Percentiles rank a stretch among this genome's conserved stretches.
Conservation (phyloP, 1,140 invertebrate genomes). For the Pseudomyrmex gracilis region DNA sequence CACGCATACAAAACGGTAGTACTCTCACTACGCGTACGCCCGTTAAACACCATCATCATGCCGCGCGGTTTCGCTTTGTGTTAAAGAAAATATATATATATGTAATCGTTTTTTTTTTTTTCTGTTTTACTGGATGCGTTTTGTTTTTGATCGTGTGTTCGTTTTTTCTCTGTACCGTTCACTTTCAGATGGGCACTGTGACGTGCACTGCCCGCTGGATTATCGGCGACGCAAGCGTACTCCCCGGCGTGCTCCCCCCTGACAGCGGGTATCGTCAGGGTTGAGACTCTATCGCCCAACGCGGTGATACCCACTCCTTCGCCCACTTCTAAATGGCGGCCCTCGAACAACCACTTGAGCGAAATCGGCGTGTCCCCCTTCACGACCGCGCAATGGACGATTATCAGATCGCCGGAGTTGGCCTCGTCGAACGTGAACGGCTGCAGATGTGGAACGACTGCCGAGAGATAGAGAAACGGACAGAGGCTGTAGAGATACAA, state of each 20-base stretch:
- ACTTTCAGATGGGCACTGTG: conserved; percentile 87
- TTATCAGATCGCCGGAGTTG: conserved; percentile 87
- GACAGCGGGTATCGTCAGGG: conserved; percentile 84
- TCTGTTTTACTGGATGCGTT: conserved; percentile 59
- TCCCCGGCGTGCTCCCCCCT: conserved; percentile 88
- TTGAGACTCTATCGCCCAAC: conserved; percentile 86
- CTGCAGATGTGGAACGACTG: conserved; percentile 84
- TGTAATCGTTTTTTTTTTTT: conserved; percentile 23
- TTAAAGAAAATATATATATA: conserved; percentile 40
- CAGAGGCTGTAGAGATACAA: conserved; percentile 83
- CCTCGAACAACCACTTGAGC: conserved; percentile 88
- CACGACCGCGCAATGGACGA: conserved; percentile 90
- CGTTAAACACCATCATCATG: conserved; percentile 69
- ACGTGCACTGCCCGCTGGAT: conserved; percentile 88
- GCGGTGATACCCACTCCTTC: conserved; percentile 87
- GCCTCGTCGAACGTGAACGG: conserved; percentile 84
- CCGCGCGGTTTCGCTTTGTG: conserved; percentile 61
- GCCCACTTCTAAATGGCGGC: conserved; percentile 83
- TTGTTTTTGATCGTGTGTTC: conserved; percentile 51
- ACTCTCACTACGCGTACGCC: conserved; percentile 65
- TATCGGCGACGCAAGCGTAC: conserved; percentile 91
- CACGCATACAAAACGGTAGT: conserved; percentile 63
- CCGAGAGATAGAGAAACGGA: conserved; percentile 79
- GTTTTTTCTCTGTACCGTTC: conserved; percentile 82
- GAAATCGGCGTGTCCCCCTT: conserved; percentile 91